phyloP scores from a whole-genome alignment of 1,140 invertebrate genomes.

The Formica selysi region DNA sequence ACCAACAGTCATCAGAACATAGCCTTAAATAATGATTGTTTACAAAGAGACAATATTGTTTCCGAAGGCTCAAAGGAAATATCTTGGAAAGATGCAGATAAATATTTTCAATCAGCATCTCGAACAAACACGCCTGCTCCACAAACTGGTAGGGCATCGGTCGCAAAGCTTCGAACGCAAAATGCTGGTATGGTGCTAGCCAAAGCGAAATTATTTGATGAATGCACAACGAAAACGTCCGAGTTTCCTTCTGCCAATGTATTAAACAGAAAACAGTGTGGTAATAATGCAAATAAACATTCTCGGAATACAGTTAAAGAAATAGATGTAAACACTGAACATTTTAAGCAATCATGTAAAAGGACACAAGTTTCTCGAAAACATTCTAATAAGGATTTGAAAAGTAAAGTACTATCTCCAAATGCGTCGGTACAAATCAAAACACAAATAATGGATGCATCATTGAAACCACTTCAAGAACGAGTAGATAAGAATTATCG shows the following conservation, averaged over 20 bases:
- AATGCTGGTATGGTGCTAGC: constrained; percentile 90
- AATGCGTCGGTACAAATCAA: neutral
- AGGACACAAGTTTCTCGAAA: constrained; percentile 36
- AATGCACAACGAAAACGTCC: constrained; percentile 78
- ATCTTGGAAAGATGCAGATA: constrained; percentile 84
- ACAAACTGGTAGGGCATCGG: constrained; percentile 87
- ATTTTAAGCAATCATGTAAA: constrained; percentile 13
- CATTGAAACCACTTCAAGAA: constrained; percentile 29
- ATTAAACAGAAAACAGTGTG: constrained; percentile 52
- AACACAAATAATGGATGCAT: constrained; percentile 4
- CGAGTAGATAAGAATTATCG: constrained; percentile 14
- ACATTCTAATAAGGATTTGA: constrained; percentile 70
- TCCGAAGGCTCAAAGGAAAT: constrained; percentile 66
- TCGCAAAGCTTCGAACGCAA: constrained; percentile 88
- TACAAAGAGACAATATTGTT: constrained; percentile 12
- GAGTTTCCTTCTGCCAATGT: neutral
- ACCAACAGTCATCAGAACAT: constrained; percentile 79
- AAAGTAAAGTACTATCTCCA: constrained; percentile 49
- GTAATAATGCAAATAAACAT: constrained; percentile 10
- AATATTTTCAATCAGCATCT: constrained; percentile 79
- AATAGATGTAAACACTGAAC: constrained; percentile 13
- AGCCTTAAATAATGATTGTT: constrained; percentile 42
- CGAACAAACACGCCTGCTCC: constrained; percentile 72
- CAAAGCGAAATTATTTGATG: constrained; percentile 89
- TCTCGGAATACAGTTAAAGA: constrained; percentile 25